Base-by-base conservation (phyloP, 2,113 vertebrate species). In the Hippocampus comes region DNA sequence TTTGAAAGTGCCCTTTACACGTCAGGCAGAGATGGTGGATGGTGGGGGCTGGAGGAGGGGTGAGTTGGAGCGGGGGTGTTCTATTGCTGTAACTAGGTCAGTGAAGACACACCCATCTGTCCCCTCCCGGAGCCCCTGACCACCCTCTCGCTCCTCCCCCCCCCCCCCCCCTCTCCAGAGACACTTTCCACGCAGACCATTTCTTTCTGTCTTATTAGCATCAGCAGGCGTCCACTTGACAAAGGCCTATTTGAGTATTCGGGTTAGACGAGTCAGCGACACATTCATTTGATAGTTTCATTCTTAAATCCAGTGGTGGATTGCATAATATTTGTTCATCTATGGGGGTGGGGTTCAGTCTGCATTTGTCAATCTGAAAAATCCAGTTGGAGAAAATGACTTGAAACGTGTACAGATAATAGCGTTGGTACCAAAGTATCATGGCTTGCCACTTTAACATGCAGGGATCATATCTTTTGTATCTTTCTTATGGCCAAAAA, bases 61-160 rank as follows among this genome's bases (percentile, higher is more conserved):
- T 38, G 61, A 38, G 73, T 20, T 63, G 63, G 38, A 42, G 67
- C 38, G 41, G 61, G 69, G 70, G 81, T 78, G 72, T 78, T 89
- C 82, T 82, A 86, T 75, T 7, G 67, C 84, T 90, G 71, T 88
- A 90, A 82, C 86, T 91, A 90, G 90, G 90, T 91, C 90, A 91
- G 83, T 68, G 78, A 86, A 82, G 84, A 89, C 88, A 88, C 87
- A 80, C 87, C 88, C 82, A 74, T 72, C 81, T 69, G 80, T 79
- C 73, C 81, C 72, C 80, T 84, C 21, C 41, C 79, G 68, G 75
- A 77, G 78, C 73, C 87, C 81, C 78, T 70, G 68, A 79, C 73
- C 63, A 46, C 72, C 63, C 57, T 61, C 74, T 80, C 73, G 70
- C 71, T 42, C 72, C 75, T 46, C 5, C 34, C 34, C n/a, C n/a